These are phyloP conservation scores for Phortica okadai DNA, from an alignment of 2,888 invertebrate species.

Conservation along the genomic window DNA sequence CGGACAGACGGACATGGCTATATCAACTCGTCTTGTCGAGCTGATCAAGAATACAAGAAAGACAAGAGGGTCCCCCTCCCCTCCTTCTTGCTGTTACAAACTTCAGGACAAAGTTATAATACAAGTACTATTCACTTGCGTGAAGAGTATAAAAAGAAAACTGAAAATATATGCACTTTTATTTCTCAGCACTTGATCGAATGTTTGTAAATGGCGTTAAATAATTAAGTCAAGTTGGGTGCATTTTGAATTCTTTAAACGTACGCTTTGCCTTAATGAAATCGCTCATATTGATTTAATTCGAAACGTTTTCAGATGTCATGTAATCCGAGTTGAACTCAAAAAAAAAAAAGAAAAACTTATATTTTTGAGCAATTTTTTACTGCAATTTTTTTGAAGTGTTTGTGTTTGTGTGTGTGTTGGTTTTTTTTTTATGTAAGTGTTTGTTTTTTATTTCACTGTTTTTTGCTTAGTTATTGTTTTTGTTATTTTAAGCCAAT, in stretches of 20 bases:
- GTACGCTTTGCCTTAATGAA: neutral
- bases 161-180: no score
- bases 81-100: no score
- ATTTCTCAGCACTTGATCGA: no score
- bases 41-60: no score
- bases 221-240: neutral
- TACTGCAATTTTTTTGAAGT: neutral
- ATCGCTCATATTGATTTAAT: neutral
- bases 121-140: no score
- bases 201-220: no score
- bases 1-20: no score
- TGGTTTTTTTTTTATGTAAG: neutral
- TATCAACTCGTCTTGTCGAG: no score
- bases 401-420: no score
- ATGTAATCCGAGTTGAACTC: neutral
- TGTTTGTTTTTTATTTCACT: neutral
- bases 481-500: conserved; percentile 8
- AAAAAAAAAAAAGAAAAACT: neutral
- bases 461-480: neutral
- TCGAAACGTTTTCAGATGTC: neutral
- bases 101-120: no score
- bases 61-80: no score
- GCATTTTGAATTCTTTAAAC: neutral
- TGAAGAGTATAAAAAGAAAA: no score
- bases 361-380: neutral